These are phyloP conservation scores for Cryptus armator DNA, from an alignment of 2,888 invertebrate species.

Conservation along the genomic window DNA sequence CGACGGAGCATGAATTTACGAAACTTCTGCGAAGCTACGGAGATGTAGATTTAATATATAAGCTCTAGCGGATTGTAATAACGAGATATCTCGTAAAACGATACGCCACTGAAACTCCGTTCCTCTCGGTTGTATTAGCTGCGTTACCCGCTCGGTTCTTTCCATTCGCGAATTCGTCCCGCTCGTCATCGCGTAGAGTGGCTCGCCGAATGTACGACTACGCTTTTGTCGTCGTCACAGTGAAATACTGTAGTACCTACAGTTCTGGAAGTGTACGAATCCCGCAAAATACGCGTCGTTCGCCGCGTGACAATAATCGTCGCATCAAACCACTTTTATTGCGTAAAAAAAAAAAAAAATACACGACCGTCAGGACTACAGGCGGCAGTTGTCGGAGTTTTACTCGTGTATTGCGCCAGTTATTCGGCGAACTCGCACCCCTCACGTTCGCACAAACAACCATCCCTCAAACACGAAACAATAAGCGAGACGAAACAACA, in stretches of 20 bases:
- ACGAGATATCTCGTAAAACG: constrained; percentile 47
- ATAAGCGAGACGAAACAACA: constrained; percentile 27
- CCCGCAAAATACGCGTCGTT: constrained; percentile 15
- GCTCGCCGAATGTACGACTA: neutral
- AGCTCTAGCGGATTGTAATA: constrained; percentile 31
- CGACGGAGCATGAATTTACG: constrained; percentile 11
- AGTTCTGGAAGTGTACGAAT: neutral
- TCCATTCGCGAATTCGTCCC: constrained; percentile 39
- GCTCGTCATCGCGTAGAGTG: neutral
- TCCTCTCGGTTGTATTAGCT: neutral
- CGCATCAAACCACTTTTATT: constrained; percentile 64
- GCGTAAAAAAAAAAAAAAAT: constrained; percentile 46
- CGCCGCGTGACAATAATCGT: constrained; percentile 66
- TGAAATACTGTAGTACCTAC: neutral
- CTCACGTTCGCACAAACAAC: constrained; percentile 21
- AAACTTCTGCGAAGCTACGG: constrained; percentile 6
- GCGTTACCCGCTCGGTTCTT: constrained; percentile 2
- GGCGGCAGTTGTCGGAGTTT: neutral
- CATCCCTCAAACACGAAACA: constrained; percentile 34
- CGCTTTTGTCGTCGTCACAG: neutral
- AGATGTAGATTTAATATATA: constrained; percentile 26
- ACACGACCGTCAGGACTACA: constrained; percentile 14
- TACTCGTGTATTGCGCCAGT: neutral
- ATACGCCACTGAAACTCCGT: neutral
- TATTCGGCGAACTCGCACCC: constrained; percentile 3